Percentiles rank a stretch among this genome's conserved stretches.
phyloP scores from a whole-genome alignment of 2,113 vertebrate genomes.

The Chionis minor region DNA sequence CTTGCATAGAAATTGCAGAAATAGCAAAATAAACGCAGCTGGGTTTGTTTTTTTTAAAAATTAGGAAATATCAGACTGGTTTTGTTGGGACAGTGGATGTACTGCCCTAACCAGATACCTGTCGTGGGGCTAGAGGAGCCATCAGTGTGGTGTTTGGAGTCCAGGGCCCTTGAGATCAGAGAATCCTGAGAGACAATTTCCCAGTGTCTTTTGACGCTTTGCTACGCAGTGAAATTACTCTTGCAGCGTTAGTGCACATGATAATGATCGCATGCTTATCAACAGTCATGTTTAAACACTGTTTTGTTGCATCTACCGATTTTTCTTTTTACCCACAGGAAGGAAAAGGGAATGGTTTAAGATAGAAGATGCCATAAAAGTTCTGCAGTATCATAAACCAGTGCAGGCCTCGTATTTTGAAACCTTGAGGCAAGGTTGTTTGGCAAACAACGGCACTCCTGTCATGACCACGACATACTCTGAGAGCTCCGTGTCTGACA shows the following conservation, averaged over 20 bases:
- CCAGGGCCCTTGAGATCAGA: not conserved
- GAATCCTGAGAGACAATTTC: not conserved
- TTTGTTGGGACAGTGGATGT: not conserved
- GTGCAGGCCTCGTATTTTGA: conserved; percentile 97
- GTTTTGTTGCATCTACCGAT: not conserved
- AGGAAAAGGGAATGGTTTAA: conserved; percentile 99
- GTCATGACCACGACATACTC: conserved; percentile 87
- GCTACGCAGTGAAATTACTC: not conserved
- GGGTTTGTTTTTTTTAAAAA: fast-evolving
- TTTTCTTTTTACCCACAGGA: conserved; percentile 78
- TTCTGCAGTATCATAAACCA: conserved; percentile 95
- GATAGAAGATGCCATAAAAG: conserved; percentile 92
- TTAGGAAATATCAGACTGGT: not conserved
- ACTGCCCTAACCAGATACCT: not conserved
- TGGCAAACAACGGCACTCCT: conserved; percentile 93
- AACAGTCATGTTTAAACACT: not conserved
- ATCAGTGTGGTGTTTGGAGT: not conserved
- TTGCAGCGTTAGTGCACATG: not conserved
- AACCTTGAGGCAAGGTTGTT: conserved; percentile 89
- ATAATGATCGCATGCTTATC: not conserved
- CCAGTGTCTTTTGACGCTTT: not conserved
- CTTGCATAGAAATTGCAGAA: not conserved
- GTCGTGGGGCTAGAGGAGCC: not conserved
- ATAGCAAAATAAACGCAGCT: not conserved
- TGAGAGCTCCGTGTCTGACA: conserved; percentile 88